A percentile compares a stretch with the other conserved stretches of the same genome.
These are phyloP conservation scores for Ifrita kowaldi DNA, from an alignment of 2,113 vertebrate genomes.

Conservation along the genomic window DNA sequence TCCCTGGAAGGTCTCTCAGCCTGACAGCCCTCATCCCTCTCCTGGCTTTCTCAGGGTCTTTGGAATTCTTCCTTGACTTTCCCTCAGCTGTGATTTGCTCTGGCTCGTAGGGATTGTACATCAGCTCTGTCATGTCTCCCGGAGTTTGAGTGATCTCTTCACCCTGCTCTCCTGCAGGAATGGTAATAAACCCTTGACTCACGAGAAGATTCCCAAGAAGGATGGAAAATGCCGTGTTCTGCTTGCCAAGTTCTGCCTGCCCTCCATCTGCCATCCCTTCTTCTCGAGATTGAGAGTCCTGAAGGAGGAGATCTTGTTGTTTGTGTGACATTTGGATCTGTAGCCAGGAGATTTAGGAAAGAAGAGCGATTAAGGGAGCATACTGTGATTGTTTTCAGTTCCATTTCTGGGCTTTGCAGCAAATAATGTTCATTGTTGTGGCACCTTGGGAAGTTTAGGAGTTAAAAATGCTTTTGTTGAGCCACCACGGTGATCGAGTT, in stretches of 20 bases:
- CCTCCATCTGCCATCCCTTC: slow-evolving; percentile 11
- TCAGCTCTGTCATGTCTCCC: not conserved
- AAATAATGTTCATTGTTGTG: not conserved
- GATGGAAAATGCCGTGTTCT: not conserved
- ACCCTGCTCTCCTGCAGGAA: slow-evolving; percentile 1
- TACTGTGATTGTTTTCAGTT: not conserved
- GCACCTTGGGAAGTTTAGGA: not conserved
- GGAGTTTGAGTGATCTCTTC: slow-evolving; percentile 40
- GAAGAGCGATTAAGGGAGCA: not conserved
- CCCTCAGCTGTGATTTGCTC: not conserved
- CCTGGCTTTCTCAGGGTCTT: not conserved
- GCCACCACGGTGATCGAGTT: not conserved
- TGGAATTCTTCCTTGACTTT: not conserved
- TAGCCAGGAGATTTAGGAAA: not conserved
- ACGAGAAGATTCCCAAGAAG: not conserved
- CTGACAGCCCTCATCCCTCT: not conserved
- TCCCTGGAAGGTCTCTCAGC: not conserved
- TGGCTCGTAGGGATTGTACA: not conserved
- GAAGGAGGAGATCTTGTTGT: not conserved
- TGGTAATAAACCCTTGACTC: slow-evolving; percentile 4
- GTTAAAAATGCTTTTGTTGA: slow-evolving; percentile 27
- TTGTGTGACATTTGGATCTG: not conserved
- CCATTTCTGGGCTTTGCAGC: not conserved
- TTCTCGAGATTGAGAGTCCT: not conserved
- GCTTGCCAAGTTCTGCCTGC: slow-evolving; percentile 17